phyloP scores from a whole-genome alignment of 1,140 invertebrate genomes.

The Anastrepha obliqua region DNA sequence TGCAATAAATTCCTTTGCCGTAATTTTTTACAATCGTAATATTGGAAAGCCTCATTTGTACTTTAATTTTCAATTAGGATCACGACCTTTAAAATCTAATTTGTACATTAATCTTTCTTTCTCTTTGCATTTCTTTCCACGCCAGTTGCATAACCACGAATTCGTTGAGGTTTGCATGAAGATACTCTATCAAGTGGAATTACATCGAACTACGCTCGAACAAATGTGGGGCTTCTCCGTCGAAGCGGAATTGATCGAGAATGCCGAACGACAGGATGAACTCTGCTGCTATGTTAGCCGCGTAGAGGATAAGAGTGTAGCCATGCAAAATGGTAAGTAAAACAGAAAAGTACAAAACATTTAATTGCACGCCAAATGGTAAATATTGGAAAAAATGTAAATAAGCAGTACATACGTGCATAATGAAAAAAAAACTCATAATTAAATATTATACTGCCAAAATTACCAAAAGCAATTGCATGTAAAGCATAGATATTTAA shows the following conservation, averaged over 20 bases:
- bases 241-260: slow-evolving; percentile 96
- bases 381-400: not conserved
- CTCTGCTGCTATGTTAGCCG: slow-evolving; percentile 96
- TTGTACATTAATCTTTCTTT: not conserved
- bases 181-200: slow-evolving; percentile 96
- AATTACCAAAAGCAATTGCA: not conserved
- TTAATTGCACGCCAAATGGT: not conserved
- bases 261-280: slow-evolving; percentile 95
- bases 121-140: slow-evolving; percentile 62
- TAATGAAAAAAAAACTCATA: not conserved
- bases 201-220: slow-evolving; percentile 89
- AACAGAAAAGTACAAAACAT: not conserved
- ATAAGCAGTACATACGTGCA: not conserved
- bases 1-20: too few species aligned
- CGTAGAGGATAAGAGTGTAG: slow-evolving; percentile 95
- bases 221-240: slow-evolving; percentile 99
- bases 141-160: slow-evolving; percentile 93
- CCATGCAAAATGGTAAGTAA: slow-evolving; percentile 92
- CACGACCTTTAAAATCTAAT: not conserved
- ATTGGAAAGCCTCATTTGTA: too few species aligned
- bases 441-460: not conserved
- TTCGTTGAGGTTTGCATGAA: slow-evolving; percentile 97
- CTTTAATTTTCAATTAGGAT: too few species aligned
- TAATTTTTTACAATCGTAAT: too few species aligned
- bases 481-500: not conserved